These are phyloP conservation scores for Chironomus striatipennis DNA, from an alignment of 1,140 invertebrate species.

Conservation along the genomic window DNA sequence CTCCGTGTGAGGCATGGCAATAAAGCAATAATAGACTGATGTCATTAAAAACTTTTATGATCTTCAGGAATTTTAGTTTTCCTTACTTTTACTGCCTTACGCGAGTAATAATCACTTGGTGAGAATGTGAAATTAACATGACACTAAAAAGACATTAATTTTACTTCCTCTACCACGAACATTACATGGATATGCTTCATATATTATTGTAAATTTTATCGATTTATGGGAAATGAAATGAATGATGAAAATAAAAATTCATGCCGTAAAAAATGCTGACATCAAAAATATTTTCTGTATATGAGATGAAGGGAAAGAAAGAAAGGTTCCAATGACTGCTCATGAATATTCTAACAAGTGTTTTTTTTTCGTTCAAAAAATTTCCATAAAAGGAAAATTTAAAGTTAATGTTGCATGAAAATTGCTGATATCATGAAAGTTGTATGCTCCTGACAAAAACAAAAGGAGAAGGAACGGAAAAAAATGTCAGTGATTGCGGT, in stretches of 20 bases:
- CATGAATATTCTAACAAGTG: constrained; percentile 13
- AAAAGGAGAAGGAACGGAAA: neutral
- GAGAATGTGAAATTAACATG: neutral
- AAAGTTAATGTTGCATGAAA: constrained; percentile 18
- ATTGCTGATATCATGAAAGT: constrained; percentile 21
- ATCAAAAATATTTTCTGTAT: neutral
- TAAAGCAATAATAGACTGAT: neutral
- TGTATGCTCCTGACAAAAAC: neutral
- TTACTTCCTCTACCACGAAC: neutral
- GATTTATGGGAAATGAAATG: neutral
- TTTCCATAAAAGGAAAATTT: constrained; percentile 23
- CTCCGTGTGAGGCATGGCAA: neutral
- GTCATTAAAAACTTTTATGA: constrained; percentile 5
- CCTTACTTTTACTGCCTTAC: neutral
- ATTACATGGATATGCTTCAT: neutral
- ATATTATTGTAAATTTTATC: constrained; percentile 3
- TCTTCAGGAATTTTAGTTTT: neutral
- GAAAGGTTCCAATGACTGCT: neutral
- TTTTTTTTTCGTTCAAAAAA: neutral
- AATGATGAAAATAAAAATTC: neutral
- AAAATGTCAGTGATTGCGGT: neutral
- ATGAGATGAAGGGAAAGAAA: neutral
- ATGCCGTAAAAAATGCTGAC: neutral
- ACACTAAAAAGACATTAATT: neutral
- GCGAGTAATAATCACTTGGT: constrained; percentile 12